Conservation (phyloP, 1,140 invertebrate genomes). For the Macrosteles quadrilineatus region DNA sequence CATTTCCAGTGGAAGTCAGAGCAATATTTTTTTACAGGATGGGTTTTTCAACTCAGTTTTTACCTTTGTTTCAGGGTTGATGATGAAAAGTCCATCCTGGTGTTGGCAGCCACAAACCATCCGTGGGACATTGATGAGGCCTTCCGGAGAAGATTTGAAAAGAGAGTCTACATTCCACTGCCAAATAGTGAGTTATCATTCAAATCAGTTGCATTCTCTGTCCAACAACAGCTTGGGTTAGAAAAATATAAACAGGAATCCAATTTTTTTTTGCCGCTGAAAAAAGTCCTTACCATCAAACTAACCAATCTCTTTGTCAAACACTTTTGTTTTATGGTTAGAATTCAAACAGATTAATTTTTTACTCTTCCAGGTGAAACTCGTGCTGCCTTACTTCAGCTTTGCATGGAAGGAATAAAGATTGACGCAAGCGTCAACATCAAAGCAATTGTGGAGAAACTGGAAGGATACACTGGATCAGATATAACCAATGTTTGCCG, state of each 20-base stretch:
- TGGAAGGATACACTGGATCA: constrained; percentile 67
- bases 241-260: too few species aligned
- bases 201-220: too few species aligned
- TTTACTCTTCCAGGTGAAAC: constrained; percentile 56
- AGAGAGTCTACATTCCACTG: constrained; percentile 71
- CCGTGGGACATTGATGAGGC: constrained; percentile 77
- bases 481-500: constrained; percentile 67
- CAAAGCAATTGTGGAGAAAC: constrained; percentile 54
- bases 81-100: constrained; percentile 63
- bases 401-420: constrained; percentile 62
- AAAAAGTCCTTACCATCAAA: too few species aligned
- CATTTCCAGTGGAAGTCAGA: too few species aligned
- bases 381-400: constrained; percentile 59
- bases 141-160: constrained; percentile 66
- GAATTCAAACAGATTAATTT: too few species aligned
- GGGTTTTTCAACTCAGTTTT: too few species aligned
- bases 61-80: constrained; percentile 27
- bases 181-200: constrained; percentile 55
- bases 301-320: too few species aligned
- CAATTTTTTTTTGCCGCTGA: too few species aligned
- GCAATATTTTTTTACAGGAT: too few species aligned
- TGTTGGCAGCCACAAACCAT: constrained; percentile 72
- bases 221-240: too few species aligned
- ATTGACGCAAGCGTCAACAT: constrained; percentile 58
- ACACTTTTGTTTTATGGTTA: too few species aligned